Evolutionary conservation across 2,113 vertebrate species (phyloP), one percentile per base, ranked within the genome.

Genomic region (Varanus komodoensis): DNA sequence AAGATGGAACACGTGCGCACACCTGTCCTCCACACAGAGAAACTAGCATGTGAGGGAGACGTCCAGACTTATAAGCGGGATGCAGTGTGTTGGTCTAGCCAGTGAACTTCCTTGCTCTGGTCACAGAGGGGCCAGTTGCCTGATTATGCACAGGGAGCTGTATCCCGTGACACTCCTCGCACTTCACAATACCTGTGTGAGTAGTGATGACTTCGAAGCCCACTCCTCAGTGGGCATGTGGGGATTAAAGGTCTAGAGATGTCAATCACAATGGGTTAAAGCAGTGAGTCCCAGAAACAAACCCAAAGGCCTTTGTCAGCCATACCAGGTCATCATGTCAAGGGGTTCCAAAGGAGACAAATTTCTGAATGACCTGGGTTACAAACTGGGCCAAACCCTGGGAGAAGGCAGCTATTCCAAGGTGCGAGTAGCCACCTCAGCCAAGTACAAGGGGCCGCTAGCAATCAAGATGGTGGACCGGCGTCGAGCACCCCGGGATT

Each of bases 341-440:
- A 81, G 8, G 74, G 15, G 27, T 25, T 19, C 34, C n/a, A 44
- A 32, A 0, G 92, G 92, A 54, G 94, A 95, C 19, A 92, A 7
- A 0, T 90, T 95, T 21, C 74, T 97, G 50, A 61, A 82, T 50
- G 91, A 95, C 27, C 89, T 97, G 77, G 95, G 95, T 73, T 96
- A 95, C 25, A 89, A 95, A 87, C 87, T 96, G 64, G 86, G 94
- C 79, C 85, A 90, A 48, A 93, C 86, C 0, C 9, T 94, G 44
- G 93, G 94, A 2, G 94, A 97, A 77, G 95, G 93, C 50, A 95
- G 93, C 86, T 97, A 95, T 44, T 97, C 95, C 71, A 91, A 91
- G 86, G 94, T 96, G 25, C 97, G 97, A 92, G 91, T 97, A 44
- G 97, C 97, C 87, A 96, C 92, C 71, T 98, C 97, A 17, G 94